Conservation (phyloP, 2,113 vertebrate species). For the Pangasianodon gigas region DNA sequence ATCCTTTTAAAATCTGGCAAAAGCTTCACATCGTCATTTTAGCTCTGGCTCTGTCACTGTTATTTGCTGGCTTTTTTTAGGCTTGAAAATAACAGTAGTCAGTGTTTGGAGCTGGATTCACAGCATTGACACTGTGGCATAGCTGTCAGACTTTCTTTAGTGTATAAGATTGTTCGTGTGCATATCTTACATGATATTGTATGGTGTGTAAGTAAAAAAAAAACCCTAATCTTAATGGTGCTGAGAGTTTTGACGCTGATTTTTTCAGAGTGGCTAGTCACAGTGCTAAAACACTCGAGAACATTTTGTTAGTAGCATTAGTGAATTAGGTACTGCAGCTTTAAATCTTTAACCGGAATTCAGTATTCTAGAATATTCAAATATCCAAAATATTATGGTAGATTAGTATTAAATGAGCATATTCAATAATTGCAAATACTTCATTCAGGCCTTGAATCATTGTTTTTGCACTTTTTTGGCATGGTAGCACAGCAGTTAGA, state of each 20-base stretch:
- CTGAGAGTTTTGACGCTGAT: background rate
- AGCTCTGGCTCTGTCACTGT: background rate
- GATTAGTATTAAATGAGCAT: too few species aligned
- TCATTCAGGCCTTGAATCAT: background rate
- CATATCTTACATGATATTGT: background rate
- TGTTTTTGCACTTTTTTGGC: background rate
- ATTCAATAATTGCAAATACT: too few species aligned
- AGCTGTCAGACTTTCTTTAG: background rate
- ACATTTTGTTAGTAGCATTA: background rate
- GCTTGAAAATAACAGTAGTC: background rate
- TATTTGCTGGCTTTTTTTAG: background rate
- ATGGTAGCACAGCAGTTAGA: background rate
- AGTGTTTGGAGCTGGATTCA: background rate
- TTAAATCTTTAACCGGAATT: background rate
- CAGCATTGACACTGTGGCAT: background rate
- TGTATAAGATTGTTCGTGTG: background rate
- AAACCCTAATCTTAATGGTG: background rate
- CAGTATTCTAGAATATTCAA: too few species aligned
- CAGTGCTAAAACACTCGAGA: background rate
- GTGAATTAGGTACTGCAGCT: background rate
- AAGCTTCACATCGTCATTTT: background rate
- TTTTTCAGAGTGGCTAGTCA: background rate
- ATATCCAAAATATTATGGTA: background rate
- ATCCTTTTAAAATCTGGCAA: background rate
- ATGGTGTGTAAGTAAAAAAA: background rate